These are phyloP conservation scores for Plagodis dolabraria DNA, from an alignment of 2,888 invertebrate species.

Conservation along the genomic window DNA sequence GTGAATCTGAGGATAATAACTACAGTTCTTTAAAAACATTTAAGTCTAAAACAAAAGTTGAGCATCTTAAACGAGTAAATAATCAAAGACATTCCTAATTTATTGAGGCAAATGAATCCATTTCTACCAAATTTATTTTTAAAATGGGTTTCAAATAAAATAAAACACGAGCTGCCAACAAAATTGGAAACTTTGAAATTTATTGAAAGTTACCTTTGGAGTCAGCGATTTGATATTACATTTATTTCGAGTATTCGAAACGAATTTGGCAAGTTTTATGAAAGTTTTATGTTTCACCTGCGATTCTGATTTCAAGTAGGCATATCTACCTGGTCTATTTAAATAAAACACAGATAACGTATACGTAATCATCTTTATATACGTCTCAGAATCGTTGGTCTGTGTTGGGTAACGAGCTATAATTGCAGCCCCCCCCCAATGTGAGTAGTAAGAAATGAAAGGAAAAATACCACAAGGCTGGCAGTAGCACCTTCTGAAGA, in stretches of 20 bases:
- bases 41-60: too few species aligned
- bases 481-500: too few species aligned
- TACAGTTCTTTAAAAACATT: too few species aligned
- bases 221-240: constrained; percentile 30
- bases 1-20: too few species aligned
- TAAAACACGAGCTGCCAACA: constrained; percentile 26
- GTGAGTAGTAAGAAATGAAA: too few species aligned
- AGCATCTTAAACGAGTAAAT: too few species aligned
- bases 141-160: constrained; percentile 25
- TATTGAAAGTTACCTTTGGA: constrained; percentile 25
- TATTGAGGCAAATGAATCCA: constrained; percentile 22
- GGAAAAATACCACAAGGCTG: too few species aligned
- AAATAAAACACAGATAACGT: too few species aligned
- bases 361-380: too few species aligned
- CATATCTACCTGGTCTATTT: neutral
- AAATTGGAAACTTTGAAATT: constrained; percentile 30
- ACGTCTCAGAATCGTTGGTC: too few species aligned
- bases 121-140: constrained; percentile 18
- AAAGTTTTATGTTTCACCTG: constrained; percentile 30
- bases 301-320: neutral
- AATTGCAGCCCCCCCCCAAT: too few species aligned
- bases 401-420: too few species aligned
- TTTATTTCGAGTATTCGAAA: constrained; percentile 24
- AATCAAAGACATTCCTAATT: constrained; percentile 8
- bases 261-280: constrained; percentile 29